phyloP scores from a whole-genome alignment of 2,797 vertebrate genomes.

The Sparus aurata region DNA sequence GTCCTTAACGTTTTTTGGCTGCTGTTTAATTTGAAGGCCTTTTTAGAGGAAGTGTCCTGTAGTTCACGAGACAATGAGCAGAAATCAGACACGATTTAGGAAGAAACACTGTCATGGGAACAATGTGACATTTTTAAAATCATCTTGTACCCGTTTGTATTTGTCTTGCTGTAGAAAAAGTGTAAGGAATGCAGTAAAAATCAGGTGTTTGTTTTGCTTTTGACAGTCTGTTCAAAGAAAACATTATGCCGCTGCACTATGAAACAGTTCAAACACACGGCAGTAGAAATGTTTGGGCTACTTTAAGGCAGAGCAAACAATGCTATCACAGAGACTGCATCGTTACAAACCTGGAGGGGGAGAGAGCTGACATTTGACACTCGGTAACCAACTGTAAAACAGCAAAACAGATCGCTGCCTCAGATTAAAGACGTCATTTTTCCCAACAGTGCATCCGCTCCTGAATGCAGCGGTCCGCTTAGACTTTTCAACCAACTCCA shows the following conservation, averaged over 20 bases:
- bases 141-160: background rate
- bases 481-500: conserved; percentile 3
- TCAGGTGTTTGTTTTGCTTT: background rate
- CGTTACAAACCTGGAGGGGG: conserved; percentile 8
- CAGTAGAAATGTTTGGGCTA: conserved; percentile 1
- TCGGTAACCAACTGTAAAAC: conserved; percentile 33
- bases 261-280: conserved; percentile 9
- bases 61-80: background rate
- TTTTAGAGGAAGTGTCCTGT: background rate
- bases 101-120: background rate
- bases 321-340: background rate
- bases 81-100: background rate
- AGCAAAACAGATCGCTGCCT: conserved; percentile 10
- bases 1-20: background rate
- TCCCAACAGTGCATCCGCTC: conserved; percentile 8
- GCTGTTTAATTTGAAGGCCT: background rate
- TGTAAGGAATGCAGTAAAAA: background rate
- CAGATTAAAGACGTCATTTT: conserved; percentile 9
- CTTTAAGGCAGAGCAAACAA: background rate
- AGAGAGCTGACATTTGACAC: conserved; percentile 39
- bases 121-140: background rate
- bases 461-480: conserved; percentile 1
- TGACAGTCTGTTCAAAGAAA: background rate
- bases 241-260: background rate
- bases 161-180: background rate